A percentile compares a stretch with the other conserved stretches of the same genome.
Conservation (phyloP, 2,113 vertebrate genomes). For the Ophthalmolycus amberensis region DNA sequence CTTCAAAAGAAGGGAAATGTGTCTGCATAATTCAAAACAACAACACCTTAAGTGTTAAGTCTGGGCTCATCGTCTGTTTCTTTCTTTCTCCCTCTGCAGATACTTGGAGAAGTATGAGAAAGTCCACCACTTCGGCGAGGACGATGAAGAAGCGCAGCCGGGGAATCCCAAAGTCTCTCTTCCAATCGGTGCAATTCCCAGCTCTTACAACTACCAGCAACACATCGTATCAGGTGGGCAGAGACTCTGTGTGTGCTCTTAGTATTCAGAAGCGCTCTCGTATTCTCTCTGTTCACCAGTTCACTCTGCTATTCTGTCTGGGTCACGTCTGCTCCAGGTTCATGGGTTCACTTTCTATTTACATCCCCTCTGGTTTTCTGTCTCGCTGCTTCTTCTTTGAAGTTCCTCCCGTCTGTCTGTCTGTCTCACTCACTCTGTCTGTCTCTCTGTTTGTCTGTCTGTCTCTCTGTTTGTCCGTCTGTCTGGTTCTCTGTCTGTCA, state of each 20-base stretch:
- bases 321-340: background rate
- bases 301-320: conserved; percentile 3
- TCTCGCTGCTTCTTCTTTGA: background rate
- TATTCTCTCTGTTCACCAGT: background rate
- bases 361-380: background rate
- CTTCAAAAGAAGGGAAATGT: background rate
- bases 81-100: conserved; percentile 74
- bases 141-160: conserved; percentile 96
- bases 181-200: conserved; percentile 98
- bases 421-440: background rate
- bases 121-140: conserved; percentile 99
- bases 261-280: background rate
- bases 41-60: background rate
- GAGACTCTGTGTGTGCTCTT: background rate
- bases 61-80: background rate
- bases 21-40: background rate
- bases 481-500: too few relatives aligned
- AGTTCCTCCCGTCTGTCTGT: background rate
- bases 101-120: conserved; percentile 99
- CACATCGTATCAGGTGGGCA: conserved; percentile 97
- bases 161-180: conserved; percentile 96
- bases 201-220: conserved; percentile 99
- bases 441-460: background rate
- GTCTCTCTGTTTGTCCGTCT: too few relatives aligned
- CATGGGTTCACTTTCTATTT: background rate